A percentile compares a stretch with the other conserved stretches of the same genome.
Evolutionary conservation across 1,140 invertebrate species (phyloP).

Genomic region (Nasonia vitripennis): DNA sequence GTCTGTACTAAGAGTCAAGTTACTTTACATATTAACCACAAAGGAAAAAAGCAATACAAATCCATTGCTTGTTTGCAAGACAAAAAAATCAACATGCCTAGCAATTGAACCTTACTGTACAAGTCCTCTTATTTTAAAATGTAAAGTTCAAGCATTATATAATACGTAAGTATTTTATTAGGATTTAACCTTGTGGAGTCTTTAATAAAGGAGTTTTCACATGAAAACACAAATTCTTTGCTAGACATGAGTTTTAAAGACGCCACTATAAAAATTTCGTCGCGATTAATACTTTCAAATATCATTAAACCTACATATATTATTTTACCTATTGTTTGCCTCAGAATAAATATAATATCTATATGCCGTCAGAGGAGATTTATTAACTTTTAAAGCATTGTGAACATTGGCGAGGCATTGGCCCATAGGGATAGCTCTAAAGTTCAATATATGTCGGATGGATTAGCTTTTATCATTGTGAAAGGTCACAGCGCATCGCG

Average conservation of each 20-base stretch:
- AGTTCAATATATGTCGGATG: constrained; percentile 56
- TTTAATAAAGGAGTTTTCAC: constrained; percentile 63
- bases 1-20: constrained; percentile 41
- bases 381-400: constrained; percentile 66
- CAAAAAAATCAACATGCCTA: constrained; percentile 37
- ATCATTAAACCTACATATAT: constrained; percentile 58
- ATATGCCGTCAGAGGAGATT: constrained; percentile 58
- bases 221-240: constrained; percentile 55
- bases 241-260: constrained; percentile 53
- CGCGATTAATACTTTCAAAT: constrained; percentile 70
- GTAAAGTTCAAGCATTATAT: constrained; percentile 58
- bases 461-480: constrained; percentile 53
- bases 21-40: constrained; percentile 38
- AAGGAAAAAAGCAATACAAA: constrained; percentile 41
- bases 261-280: constrained; percentile 60
- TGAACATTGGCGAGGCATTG: constrained; percentile 65
- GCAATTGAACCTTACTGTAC: constrained; percentile 27
- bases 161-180: constrained; percentile 58
- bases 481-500: constrained; percentile 83
- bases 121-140: constrained; percentile 44
- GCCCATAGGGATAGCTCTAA: constrained; percentile 60
- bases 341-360: constrained; percentile 70
- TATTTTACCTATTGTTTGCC: constrained; percentile 59
- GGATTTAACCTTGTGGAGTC: constrained; percentile 52
- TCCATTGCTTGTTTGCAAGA: constrained; percentile 21